Percentiles rank a stretch among this genome's conserved stretches.
phyloP scores from a whole-genome alignment of 1,140 invertebrate genomes.

The Lucilia cuprina region DNA sequence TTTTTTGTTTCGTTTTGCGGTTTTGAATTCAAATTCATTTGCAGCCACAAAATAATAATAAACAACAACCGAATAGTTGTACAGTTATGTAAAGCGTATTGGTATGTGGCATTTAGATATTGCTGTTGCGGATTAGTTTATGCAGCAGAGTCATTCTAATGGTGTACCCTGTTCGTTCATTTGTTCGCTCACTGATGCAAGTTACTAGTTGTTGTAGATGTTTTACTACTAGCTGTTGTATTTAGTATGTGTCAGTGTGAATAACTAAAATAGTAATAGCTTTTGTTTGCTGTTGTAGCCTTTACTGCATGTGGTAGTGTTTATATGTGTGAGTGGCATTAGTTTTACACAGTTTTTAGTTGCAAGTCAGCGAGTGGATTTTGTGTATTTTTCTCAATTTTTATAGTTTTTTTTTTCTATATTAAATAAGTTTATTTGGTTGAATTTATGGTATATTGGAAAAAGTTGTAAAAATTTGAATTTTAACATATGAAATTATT shows the following conservation, averaged over 20 bases:
- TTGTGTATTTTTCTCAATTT: background rate
- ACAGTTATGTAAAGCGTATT: conserved; percentile 28
- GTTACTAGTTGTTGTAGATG: background rate
- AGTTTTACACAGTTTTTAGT: conserved; percentile 25
- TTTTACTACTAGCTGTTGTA: background rate
- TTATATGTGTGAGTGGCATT: background rate
- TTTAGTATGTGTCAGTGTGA: background rate
- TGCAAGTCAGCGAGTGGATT: conserved; percentile 30
- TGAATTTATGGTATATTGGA: conserved; percentile 26
- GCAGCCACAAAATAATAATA: conserved; percentile 33
- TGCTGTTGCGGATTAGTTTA: conserved; percentile 28
- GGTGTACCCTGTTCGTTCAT: no score
- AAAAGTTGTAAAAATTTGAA: conserved; percentile 14
- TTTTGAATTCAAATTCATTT: conserved; percentile 33
- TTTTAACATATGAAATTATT: background rate
- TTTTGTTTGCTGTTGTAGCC: background rate
- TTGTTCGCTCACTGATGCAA: background rate
- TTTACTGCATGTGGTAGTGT: background rate
- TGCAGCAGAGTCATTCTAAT: background rate
- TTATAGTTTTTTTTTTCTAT: background rate
- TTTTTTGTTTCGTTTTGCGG: background rate
- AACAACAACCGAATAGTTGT: conserved; percentile 23
- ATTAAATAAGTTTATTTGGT: conserved; percentile 26
- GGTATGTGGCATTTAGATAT: conserved; percentile 22
- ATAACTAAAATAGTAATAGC: conserved; percentile 12